Conservation (phyloP, 1,140 invertebrate species). For the Sarcophaga bullata region DNA sequence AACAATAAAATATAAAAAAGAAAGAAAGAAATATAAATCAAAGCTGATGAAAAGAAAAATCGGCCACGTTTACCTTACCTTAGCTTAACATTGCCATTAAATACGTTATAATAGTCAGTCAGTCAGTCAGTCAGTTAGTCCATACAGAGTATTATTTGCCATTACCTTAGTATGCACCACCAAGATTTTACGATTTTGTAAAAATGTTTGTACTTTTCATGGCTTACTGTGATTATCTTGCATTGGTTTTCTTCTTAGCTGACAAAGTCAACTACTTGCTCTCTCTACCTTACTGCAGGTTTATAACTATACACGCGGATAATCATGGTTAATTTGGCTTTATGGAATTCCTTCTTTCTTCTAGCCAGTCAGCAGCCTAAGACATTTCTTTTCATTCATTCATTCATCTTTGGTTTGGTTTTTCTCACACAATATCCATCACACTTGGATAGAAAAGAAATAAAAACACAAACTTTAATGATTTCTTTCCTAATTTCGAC, state of each 20-base stretch:
- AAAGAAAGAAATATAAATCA: too few relatives aligned
- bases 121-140: too few relatives aligned
- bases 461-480: background rate
- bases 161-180: too few relatives aligned
- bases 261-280: background rate
- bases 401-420: background rate
- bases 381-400: background rate
- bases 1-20: background rate
- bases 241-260: background rate
- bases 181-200: background rate
- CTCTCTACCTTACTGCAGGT: background rate
- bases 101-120: too few relatives aligned
- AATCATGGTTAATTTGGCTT: slow-evolving; percentile 34
- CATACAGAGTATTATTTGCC: too few relatives aligned
- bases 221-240: slow-evolving; percentile 24
- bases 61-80: slow-evolving; percentile 30
- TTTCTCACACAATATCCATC: background rate
- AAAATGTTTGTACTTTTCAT: slow-evolving; percentile 9
- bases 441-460: too few relatives aligned
- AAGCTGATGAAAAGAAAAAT: slow-evolving; percentile 6
- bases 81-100: background rate
- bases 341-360: background rate
- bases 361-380: background rate
- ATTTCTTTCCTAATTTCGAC: slow-evolving; percentile 13
- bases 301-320: background rate